Conservation (phyloP, 2,113 vertebrate genomes). For the Hypanus sabinus region DNA sequence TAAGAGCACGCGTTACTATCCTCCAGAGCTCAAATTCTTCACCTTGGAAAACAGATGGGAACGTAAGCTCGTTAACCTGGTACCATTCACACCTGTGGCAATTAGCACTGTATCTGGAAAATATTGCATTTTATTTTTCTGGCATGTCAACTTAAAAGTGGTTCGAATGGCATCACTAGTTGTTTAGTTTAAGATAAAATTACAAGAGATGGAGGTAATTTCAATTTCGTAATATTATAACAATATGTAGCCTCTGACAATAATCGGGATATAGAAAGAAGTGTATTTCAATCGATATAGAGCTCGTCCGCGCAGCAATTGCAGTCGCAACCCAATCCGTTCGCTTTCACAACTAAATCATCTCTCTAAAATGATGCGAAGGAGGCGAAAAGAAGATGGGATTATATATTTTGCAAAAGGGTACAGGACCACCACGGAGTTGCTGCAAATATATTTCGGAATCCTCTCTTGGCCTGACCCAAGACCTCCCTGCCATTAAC, state of each 20-base stretch:
- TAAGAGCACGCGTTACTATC: background rate
- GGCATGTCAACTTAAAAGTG: conserved; percentile 21
- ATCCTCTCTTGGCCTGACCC: background rate
- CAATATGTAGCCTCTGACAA: conserved; percentile 3
- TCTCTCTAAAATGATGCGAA: background rate
- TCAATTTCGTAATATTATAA: background rate
- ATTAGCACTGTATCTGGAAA: conserved; percentile 30
- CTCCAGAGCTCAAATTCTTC: conserved; percentile 18
- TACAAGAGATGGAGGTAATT: background rate
- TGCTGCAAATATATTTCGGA: background rate
- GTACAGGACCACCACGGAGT: background rate
- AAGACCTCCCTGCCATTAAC: background rate
- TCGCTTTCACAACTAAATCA: background rate
- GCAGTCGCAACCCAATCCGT: background rate
- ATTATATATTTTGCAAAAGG: background rate
- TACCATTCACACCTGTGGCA: conserved; percentile 27
- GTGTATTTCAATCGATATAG: background rate
- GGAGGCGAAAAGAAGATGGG: no score
- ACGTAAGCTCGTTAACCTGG: conserved; percentile 25
- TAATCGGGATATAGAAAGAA: background rate
- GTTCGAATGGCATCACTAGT: background rate
- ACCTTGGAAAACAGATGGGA: conserved; percentile 25
- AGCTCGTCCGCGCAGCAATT: background rate
- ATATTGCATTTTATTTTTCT: conserved; percentile 26
- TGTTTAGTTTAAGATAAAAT: background rate